Conservation (phyloP, 2,797 vertebrate genomes). For the Parambassis ranga region DNA sequence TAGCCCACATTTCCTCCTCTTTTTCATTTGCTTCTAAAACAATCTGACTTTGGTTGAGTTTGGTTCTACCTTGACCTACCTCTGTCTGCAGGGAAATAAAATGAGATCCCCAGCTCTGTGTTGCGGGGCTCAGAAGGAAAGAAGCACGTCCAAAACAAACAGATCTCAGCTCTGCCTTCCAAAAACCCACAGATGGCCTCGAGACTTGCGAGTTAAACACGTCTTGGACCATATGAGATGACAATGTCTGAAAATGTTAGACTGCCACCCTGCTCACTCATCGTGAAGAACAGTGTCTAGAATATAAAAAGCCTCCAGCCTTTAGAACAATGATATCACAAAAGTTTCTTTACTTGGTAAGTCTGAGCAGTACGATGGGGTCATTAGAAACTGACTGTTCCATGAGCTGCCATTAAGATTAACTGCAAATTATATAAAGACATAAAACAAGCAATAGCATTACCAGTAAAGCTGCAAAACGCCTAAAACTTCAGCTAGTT, state of each 20-base stretch:
- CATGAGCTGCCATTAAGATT: background rate
- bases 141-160: constrained; percentile 53
- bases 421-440: background rate
- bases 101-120: constrained; percentile 12
- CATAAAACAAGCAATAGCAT: no score
- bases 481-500: background rate
- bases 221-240: constrained; percentile 55
- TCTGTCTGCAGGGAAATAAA: constrained; percentile 39
- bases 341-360: background rate
- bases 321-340: background rate
- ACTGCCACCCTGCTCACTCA: constrained; percentile 24
- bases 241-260: constrained; percentile 42
- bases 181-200: constrained; percentile 65
- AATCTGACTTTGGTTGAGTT: constrained; percentile 20
- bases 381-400: background rate
- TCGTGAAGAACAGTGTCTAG: constrained; percentile 2
- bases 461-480: background rate
- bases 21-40: constrained; percentile 5
- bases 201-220: constrained; percentile 63
- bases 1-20: constrained; percentile 11
- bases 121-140: constrained; percentile 23
- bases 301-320: constrained; percentile 3
- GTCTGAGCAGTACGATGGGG: background rate
- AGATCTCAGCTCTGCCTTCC: constrained; percentile 56
- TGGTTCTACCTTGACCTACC: constrained; percentile 18